Evolutionary conservation across 2,797 vertebrate genomes (phyloP), one percentile per base, ranked within the genome.

Genomic region (Fistularia commersonii): DNA sequence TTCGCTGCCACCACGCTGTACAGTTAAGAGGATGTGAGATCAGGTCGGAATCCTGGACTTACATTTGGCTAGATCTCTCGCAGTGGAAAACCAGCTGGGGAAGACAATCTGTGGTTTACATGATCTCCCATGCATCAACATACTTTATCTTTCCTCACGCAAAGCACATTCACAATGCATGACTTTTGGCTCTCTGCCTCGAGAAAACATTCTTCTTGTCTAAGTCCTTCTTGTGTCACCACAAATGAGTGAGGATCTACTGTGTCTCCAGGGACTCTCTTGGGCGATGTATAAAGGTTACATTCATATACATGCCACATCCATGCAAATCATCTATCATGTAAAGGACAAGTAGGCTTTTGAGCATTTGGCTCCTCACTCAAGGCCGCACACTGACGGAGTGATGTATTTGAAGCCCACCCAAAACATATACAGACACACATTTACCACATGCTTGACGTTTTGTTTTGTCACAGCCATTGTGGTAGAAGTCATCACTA

Each of bases 401-500:
- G 56, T 57, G 71, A 73, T 60, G 52, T 65, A 23, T 43, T 38
- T 53, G 56, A 63, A 76, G 75, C 73, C 79, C 82, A 80, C 76
- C 80, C 77, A 72, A 76, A 57, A 50, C 53, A 61, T 23, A 23
- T 23, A 14, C 39, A 49, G 41, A 65, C 55, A 45, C 50, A 48
- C 43, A 49, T 60, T 66, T 73, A 63, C 80, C 86, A 79, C 66
- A 51, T 10, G 61, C 64, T 74, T 80, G 74, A 89, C 79, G 32
- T 87, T 89, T 79, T 79, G 80, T 89, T 90, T 81, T 82, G 82
- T 88, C 87, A 83, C 72, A 64, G 69, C 83, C 83, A 80, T 81
- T 86, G 89, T 86, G 80, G 85, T 40, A 66, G 64, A 87, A 91
- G 86, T 90, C 92, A 92, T 93, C 91, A 85, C 83, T 86, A 82